Percentiles rank a stretch among this genome's conserved stretches.
phyloP scores from a whole-genome alignment of 2,888 invertebrate genomes.

The Smittia sp. region DNA sequence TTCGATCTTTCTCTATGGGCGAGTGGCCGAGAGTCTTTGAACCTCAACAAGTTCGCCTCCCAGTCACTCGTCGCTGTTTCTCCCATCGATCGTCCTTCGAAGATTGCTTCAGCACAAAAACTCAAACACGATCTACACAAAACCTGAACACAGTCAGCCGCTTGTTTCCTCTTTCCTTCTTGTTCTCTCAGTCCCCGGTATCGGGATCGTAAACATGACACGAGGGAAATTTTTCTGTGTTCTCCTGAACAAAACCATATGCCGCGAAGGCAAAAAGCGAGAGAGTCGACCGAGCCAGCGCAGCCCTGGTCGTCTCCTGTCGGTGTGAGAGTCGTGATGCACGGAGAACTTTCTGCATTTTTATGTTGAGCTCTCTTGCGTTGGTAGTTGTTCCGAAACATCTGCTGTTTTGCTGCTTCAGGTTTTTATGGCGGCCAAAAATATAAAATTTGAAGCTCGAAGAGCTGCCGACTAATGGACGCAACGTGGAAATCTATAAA shows the following conservation, averaged over 20 bases:
- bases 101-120: slow-evolving; percentile 19
- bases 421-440: slow-evolving; percentile 40
- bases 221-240: slow-evolving; percentile 27
- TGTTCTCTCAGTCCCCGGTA: neutral
- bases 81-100: slow-evolving; percentile 18
- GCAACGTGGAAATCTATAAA: slow-evolving; percentile 6
- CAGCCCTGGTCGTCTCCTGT: slow-evolving; percentile 16
- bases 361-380: slow-evolving; percentile 27
- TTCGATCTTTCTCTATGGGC: slow-evolving; percentile 7
- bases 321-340: slow-evolving; percentile 33
- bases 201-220: slow-evolving; percentile 36
- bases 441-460: slow-evolving; percentile 30
- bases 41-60: too few relatives aligned
- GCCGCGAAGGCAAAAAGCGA: slow-evolving; percentile 20
- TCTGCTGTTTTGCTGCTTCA: slow-evolving; percentile 40
- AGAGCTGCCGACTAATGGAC: slow-evolving; percentile 7
- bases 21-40: too few relatives aligned
- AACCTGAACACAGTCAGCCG: slow-evolving; percentile 25
- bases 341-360: slow-evolving; percentile 37
- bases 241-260: slow-evolving; percentile 36
- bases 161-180: slow-evolving; percentile 16
- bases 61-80: neutral
- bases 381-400: slow-evolving; percentile 39
- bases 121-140: slow-evolving; percentile 16
- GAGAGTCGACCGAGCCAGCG: neutral